Conservation (phyloP, 2,797 vertebrate species). For the Liparis tanakae region DNA sequence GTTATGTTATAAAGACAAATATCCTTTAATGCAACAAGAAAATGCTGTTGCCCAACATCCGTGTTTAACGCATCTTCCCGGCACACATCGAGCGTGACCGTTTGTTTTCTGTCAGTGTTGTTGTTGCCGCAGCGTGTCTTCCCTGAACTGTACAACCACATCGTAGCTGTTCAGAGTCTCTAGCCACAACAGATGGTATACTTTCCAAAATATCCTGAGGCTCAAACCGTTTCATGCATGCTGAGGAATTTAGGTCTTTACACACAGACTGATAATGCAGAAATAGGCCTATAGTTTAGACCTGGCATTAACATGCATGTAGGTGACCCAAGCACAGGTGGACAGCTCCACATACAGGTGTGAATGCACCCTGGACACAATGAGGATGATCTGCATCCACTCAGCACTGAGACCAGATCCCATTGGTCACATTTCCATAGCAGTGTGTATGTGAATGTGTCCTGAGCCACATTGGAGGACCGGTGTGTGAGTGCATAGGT, state of each 20-base stretch:
- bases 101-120: constrained; percentile 14
- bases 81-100: neutral
- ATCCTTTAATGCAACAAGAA: neutral
- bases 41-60: too few species aligned
- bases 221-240: neutral
- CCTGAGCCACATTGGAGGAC: too few species aligned
- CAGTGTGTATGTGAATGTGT: too few species aligned
- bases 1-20: neutral
- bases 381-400: too few species aligned
- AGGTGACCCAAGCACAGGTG: too few species aligned
- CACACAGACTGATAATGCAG: constrained; percentile 6
- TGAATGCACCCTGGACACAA: too few species aligned
- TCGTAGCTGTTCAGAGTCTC: constrained; percentile 20
- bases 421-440: too few species aligned
- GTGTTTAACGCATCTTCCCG: neutral
- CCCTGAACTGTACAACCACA: constrained; percentile 30
- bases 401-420: too few species aligned
- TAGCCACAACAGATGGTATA: constrained; percentile 20
- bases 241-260: neutral
- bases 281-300: neutral
- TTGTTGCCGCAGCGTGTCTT: constrained; percentile 16
- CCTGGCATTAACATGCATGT: too few species aligned
- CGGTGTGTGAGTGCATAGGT: neutral
- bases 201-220: constrained; percentile 1
- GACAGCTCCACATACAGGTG: too few species aligned